Evolutionary conservation across 2,888 invertebrate species (phyloP).

Genomic region (Anthrax anthrax): DNA sequence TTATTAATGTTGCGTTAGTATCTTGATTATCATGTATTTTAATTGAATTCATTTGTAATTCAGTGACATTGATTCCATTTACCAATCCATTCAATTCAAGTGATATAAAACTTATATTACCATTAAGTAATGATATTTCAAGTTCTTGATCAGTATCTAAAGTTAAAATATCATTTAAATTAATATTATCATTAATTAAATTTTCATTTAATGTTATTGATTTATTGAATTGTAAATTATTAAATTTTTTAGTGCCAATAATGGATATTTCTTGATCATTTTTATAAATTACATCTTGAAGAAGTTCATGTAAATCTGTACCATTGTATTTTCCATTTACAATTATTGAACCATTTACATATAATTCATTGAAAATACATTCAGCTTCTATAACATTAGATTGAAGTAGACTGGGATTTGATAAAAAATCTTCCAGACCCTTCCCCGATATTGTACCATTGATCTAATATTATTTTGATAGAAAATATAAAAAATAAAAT

Average conservation of each 20-base stretch:
- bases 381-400: constrained; percentile 26
- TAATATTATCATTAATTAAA: constrained; percentile 36
- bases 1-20: constrained; percentile 29
- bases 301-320: constrained; percentile 23
- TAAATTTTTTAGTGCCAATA: constrained; percentile 36
- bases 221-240: constrained; percentile 28
- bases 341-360: constrained; percentile 37
- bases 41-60: constrained; percentile 32
- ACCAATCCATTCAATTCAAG: constrained; percentile 32
- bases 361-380: constrained; percentile 36
- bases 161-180: constrained; percentile 36
- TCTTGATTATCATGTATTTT: constrained; percentile 31
- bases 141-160: constrained; percentile 37
- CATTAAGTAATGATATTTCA: constrained; percentile 27
- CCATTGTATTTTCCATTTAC: constrained; percentile 34
- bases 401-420: constrained; percentile 37
- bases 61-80: constrained; percentile 33
- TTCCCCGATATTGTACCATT: constrained; percentile 36
- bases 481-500: neutral
- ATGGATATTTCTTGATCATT: constrained; percentile 28
- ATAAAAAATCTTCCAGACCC: constrained; percentile 29
- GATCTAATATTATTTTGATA: constrained; percentile 33
- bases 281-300: constrained; percentile 38
- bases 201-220: constrained; percentile 32
- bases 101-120: constrained; percentile 35